These are phyloP conservation scores for Drosophila atroscutellata DNA, from an alignment of 2,888 invertebrate genomes.

Conservation along the genomic window DNA sequence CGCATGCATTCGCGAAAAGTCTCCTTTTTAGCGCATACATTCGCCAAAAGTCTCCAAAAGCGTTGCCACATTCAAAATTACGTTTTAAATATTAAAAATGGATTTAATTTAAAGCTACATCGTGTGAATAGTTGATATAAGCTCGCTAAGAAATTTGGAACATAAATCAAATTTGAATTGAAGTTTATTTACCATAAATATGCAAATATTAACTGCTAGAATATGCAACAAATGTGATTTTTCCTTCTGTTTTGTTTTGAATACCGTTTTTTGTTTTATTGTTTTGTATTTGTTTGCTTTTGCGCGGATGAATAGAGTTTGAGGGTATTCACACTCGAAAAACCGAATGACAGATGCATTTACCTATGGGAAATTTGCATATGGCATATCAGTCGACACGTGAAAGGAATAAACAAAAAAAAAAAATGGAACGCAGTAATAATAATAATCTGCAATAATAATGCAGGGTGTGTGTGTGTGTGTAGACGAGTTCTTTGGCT, in stretches of 20 bases:
- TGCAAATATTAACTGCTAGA: not conserved
- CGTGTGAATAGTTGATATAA: not conserved
- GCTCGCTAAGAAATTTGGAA: fast-evolving
- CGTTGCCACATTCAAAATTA: not conserved
- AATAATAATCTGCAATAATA: conserved; percentile 26
- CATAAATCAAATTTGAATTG: not conserved
- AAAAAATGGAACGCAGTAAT: conserved; percentile 5
- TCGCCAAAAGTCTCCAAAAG: not conserved
- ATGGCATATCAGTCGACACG: conserved; percentile 1
- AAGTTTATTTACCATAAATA: not conserved
- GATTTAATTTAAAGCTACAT: not conserved
- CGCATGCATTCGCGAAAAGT: no score
- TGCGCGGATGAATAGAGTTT: not conserved
- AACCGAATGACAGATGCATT: conserved; percentile 3
- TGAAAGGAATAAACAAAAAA: conserved; percentile 6
- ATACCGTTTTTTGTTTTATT: not conserved
- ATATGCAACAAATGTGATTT: not conserved
- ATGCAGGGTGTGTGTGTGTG: conserved; percentile 10
- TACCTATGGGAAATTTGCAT: conserved; percentile 28
- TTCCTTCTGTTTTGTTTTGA: not conserved
- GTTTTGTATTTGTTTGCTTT: not conserved
- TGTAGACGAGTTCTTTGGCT: conserved; percentile 17
- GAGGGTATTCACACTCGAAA: not conserved
- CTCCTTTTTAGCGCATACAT: no score
- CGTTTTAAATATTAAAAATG: not conserved